Base-by-base conservation (phyloP, 2,888 invertebrate species). In the Microctonus aethiopoides region DNA sequence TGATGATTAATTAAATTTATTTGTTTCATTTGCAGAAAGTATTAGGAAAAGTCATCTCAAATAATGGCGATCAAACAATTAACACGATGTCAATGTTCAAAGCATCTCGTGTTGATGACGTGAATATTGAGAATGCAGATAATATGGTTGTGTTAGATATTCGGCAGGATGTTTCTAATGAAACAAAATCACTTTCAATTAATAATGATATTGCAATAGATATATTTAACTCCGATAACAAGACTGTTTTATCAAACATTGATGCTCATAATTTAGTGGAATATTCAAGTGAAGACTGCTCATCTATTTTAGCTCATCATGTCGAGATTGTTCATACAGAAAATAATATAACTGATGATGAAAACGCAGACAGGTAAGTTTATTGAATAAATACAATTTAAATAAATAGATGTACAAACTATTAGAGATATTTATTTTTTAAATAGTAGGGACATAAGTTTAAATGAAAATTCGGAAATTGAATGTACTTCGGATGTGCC, bases 21-120 rank as follows among this genome's bases (percentile, higher is more conserved):
- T 11, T 54, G n/a, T n/a, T n/a, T n/a, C n/a, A 29, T 63, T 65
- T 34, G 11, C 69, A 86, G 86, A 86, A 86, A 78, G 81, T 83
- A 51, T 70, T 83, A 67, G 84, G 82, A 5, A 86, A 86, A 77
- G 81, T 86, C n/a, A 83, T 86, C 67, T 79, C 83, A 78, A 82
- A 80, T 60, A 82, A 83, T n/a, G 83, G 84, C 62, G 81, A 81
- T 75, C 71, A 84, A 32, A 78, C 80, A 22, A 74, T 84, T 80
- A 81, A 24, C 80, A 80, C 65, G 78, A 80, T 70, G 68, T 78
- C 29, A 20, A 32, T 26, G 54, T 76, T 26, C 80, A 78, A 46
- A 7, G 16, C 16, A 7, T 46, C 16, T 26, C 82, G 84, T 70
- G 80, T 81, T 26, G 81, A 82, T 76, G 79, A 79, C 75, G 74